These are phyloP conservation scores for Liparis tanakae DNA, from an alignment of 2,797 vertebrate genomes.

Conservation along the genomic window DNA sequence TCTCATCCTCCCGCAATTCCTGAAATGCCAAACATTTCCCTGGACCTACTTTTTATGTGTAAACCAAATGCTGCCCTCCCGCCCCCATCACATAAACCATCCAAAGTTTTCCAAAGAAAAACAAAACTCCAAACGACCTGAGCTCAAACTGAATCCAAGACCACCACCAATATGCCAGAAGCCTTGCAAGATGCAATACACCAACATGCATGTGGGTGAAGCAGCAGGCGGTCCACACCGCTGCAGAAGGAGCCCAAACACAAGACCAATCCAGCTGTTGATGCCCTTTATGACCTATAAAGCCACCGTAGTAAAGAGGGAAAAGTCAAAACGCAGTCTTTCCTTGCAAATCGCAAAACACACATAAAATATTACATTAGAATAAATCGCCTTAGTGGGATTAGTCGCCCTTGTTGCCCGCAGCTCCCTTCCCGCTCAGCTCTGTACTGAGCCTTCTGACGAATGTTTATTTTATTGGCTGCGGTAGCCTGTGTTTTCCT, in stretches of 20 bases:
- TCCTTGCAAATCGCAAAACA: slow-evolving; percentile 43
- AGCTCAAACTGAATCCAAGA: slow-evolving; percentile 25
- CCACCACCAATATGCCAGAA: slow-evolving; percentile 24
- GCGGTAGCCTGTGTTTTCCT: slow-evolving; percentile 36
- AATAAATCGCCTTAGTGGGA: slow-evolving; percentile 28
- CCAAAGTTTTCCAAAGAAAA: slow-evolving; percentile 24
- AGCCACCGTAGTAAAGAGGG: slow-evolving; percentile 29
- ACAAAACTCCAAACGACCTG: slow-evolving; percentile 11
- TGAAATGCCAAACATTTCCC: slow-evolving; percentile 59
- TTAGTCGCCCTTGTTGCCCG: slow-evolving; percentile 25
- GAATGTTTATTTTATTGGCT: slow-evolving; percentile 62
- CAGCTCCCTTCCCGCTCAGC: slow-evolving; percentile 9
- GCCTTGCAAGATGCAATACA: slow-evolving; percentile 22
- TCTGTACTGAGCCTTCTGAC: slow-evolving; percentile 25
- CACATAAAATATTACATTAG: slow-evolving; percentile 23
- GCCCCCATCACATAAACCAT: slow-evolving; percentile 3
- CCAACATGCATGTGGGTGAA: slow-evolving; percentile 22
- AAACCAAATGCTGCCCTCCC: slow-evolving; percentile 2
- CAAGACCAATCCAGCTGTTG: slow-evolving; percentile 41
- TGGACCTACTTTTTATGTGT: slow-evolving; percentile 1
- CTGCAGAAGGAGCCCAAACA: slow-evolving; percentile 39
- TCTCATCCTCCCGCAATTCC: slow-evolving; percentile 56
- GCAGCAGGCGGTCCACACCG: slow-evolving; percentile 45
- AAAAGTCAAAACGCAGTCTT: slow-evolving; percentile 12
- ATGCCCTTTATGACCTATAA: slow-evolving; percentile 63